These are phyloP conservation scores for Clarias pachynema DNA, from an alignment of 2,797 vertebrate species.

Conservation along the genomic window DNA sequence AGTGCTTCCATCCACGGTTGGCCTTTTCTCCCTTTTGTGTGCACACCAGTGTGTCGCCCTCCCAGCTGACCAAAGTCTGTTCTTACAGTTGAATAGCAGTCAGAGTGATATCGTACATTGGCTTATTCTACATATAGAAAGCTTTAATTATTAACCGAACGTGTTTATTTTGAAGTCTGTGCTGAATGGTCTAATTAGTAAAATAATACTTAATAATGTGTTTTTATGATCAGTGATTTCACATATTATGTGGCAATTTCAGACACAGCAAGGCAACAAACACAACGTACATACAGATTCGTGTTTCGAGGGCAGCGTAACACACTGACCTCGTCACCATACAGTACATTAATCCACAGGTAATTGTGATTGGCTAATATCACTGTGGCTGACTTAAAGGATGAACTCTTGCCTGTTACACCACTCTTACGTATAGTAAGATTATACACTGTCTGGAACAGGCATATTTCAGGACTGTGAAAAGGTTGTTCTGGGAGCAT, in stretches of 20 bases:
- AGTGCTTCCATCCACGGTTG: slow-evolving; percentile 91
- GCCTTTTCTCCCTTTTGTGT: slow-evolving; percentile 89
- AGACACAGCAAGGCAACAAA: neutral
- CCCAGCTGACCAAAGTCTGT: slow-evolving; percentile 86
- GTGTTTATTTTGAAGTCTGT: neutral
- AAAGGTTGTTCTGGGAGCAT: no score
- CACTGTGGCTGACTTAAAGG: neutral
- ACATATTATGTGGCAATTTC: neutral
- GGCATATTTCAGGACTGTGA: no score
- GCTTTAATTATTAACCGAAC: neutral
- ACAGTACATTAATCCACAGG: neutral
- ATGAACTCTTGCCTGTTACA: neutral
- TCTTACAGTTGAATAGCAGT: slow-evolving; percentile 5
- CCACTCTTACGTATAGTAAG: neutral
- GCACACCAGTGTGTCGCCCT: slow-evolving; percentile 84
- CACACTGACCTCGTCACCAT: neutral
- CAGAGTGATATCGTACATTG: neutral
- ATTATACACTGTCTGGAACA: no score
- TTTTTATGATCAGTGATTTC: no score
- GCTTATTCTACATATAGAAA: neutral
- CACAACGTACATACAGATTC: neutral
- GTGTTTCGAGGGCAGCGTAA: neutral
- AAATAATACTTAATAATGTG: no score
- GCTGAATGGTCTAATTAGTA: neutral
- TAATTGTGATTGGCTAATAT: neutral